phyloP scores from a whole-genome alignment of 2,797 vertebrate species.

The Dallia pectoralis region DNA sequence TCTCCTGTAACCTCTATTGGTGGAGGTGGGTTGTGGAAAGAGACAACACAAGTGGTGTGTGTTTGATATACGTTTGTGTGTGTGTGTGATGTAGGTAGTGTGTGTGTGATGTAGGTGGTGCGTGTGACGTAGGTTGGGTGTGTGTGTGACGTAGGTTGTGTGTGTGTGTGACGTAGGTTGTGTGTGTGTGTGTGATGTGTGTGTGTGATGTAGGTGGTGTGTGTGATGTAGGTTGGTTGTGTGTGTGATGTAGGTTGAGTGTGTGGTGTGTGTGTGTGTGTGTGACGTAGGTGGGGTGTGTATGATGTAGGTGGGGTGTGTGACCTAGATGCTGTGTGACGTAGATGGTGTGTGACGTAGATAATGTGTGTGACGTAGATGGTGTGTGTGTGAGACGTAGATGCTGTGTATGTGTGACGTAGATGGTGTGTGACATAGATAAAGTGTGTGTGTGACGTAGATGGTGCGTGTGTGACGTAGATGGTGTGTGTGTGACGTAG shows the following conservation, averaged over 20 bases:
- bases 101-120: background rate
- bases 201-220: background rate
- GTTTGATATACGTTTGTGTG: no score
- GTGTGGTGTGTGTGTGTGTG: no score
- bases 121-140: background rate
- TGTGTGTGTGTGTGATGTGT: background rate
- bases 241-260: no score
- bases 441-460: background rate
- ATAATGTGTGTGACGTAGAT: no score
- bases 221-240: background rate
- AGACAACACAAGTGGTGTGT: background rate
- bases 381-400: background rate
- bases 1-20: slow-evolving; percentile 87
- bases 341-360: background rate
- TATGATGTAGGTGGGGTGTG: background rate
- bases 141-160: background rate
- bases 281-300: background rate
- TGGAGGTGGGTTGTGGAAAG: background rate
- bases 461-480: background rate
- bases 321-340: background rate
- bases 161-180: background rate
- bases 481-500: no score
- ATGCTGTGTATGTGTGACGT: background rate
- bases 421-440: background rate
- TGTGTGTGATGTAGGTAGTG: background rate